Conservation (phyloP, 2,888 invertebrate species). For the Piscicola geometra region DNA sequence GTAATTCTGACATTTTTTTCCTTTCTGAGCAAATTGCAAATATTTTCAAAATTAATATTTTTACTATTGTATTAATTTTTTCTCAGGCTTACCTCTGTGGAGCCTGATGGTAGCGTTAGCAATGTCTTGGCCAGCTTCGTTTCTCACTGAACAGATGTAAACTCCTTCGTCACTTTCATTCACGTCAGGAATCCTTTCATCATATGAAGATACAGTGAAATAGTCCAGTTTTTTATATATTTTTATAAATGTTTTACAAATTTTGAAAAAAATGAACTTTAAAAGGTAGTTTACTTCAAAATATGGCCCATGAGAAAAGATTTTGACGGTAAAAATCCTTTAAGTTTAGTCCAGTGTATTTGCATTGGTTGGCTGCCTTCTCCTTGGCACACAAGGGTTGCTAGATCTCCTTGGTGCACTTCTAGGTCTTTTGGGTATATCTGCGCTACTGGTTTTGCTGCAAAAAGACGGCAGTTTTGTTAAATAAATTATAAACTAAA, state of each 20-base stretch:
- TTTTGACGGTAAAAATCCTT: neutral
- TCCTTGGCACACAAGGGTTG: neutral
- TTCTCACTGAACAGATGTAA: neutral
- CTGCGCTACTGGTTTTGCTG: neutral
- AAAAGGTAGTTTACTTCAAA: neutral
- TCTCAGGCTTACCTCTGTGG: neutral
- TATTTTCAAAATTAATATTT: too few relatives aligned
- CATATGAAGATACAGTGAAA: too few relatives aligned
- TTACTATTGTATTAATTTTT: too few relatives aligned
- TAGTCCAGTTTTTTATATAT: too few relatives aligned
- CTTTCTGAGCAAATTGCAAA: too few relatives aligned
- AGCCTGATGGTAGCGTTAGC: neutral
- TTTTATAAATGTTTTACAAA: too few relatives aligned
- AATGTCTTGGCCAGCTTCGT: neutral
- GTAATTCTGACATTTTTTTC: too few relatives aligned
- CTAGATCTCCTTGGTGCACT: neutral
- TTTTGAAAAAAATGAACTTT: too few relatives aligned
- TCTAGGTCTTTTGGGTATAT: neutral
- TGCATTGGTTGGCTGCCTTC: neutral
- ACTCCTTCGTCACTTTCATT: neutral
- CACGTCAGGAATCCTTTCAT: slow-evolving; percentile 3
- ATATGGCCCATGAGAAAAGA: neutral
- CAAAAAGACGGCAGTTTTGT: too few relatives aligned
- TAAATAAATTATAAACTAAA: too few relatives aligned
- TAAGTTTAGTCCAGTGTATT: neutral